Evolutionary conservation across 2,888 invertebrate genomes (phyloP), one percentile per base, ranked within the genome.

Genomic region (Hedychridium roseum): DNA sequence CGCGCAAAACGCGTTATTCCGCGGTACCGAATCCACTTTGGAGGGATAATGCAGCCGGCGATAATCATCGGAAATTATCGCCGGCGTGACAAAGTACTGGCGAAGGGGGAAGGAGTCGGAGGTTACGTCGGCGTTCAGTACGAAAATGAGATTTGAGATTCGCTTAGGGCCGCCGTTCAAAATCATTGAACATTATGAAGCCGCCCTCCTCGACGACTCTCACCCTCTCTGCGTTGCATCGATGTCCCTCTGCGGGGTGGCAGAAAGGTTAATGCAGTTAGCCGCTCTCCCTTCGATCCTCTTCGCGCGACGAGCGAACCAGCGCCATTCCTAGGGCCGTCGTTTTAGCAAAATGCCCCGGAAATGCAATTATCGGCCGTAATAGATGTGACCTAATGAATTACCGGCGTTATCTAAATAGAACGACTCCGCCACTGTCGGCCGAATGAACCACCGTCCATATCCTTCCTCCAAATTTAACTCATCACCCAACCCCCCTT

Each of bases 191-290:
- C 65, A 70, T 73, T 75, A 76, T 74, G 74, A 74, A 71, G 65
- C 50, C 64, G 64, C 34, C 11, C 23, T 43, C 39, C 41, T 20
- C 41, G 34, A 31, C 14, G 38, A 27, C 43, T 42, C 34, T 35
- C 37, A 37, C 32, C 20, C 38, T 38, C 39, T 35, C 36, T 39
- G 18, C 41, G 39, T 43, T 48, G 40, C 38, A 42, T 50, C 52
- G 37, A 27, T 18, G 35, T 40, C 41, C 52, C 62, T 50, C 54
- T 45, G 45, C 57, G 63, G 67, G 62, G 62, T 60, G 70, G 71
- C 68, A 70, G 74, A 76, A 76, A 76, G 76, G 76, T 74, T 76
- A 76, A 76, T 74, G 72, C 71, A 73, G 76, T 76, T 76, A 76
- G 61, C 66, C 68, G 54, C 52, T 52, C 54, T 43, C 66, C 57